Evolutionary conservation across 1,140 invertebrate species (phyloP).

Genomic region (Solenopsis fugax): DNA sequence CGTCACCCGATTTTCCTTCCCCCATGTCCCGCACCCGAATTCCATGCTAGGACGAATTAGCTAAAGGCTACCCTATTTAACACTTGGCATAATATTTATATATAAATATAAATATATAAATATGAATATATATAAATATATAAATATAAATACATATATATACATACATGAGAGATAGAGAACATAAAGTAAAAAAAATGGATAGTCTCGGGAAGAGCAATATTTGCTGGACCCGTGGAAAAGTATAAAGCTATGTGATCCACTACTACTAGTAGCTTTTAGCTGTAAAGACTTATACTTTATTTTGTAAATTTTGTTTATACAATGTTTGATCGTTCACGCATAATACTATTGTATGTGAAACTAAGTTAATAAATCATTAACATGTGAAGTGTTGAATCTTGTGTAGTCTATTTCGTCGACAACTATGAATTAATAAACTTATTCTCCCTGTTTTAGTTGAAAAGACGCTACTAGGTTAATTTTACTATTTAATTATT

Average conservation of each 20-base stretch:
- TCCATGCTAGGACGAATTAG: constrained; percentile 82
- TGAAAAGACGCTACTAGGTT: neutral
- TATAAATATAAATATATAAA: constrained; percentile 75
- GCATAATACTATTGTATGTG: constrained; percentile 87
- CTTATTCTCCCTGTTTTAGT: neutral
- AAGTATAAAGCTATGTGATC: constrained; percentile 87
- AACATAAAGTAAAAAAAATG: constrained; percentile 80
- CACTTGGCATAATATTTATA: constrained; percentile 86
- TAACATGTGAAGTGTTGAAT: constrained; percentile 85
- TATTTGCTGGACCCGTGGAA: constrained; percentile 78
- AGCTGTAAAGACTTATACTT: constrained; percentile 87
- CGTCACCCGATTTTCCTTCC: constrained; percentile 64
- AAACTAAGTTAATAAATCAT: constrained; percentile 87
- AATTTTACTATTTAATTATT: neutral
- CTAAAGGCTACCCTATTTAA: constrained; percentile 85
- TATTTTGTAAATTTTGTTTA: constrained; percentile 88
- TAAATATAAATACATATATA: constrained; percentile 78
- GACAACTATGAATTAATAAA: neutral
- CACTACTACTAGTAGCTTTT: constrained; percentile 87
- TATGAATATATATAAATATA: constrained; percentile 69
- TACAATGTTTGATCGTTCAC: constrained; percentile 87
- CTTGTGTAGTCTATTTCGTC: constrained; percentile 40
- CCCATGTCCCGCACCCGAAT: constrained; percentile 76
- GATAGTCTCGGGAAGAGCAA: constrained; percentile 78
- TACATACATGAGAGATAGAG: constrained; percentile 80